Base-by-base conservation (phyloP, 2,113 vertebrate species). In the Sigmodon hispidus region DNA sequence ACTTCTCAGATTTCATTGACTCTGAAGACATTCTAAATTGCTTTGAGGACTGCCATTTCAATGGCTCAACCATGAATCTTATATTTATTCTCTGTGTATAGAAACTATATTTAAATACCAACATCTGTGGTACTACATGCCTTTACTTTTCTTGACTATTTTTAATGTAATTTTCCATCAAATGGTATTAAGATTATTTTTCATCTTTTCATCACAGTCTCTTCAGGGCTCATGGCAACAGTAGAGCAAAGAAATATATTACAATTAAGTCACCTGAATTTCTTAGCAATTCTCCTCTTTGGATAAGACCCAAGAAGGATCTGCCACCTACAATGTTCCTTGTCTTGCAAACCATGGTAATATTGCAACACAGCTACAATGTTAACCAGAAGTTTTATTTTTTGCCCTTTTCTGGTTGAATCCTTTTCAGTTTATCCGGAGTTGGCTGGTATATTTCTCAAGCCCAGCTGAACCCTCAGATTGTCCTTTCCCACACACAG, bases 371-470 rank as follows among this genome's bases (percentile, higher is more conserved):
- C 22, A 52, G 59, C 55, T 69, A 55, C 52, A 10, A n/a, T 67
- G 29, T 87, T 90, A 72, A 22, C 52, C 86, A 86, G n/a, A 75
- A 57, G 26, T 15, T 50, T 45, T 93, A 21, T 19, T 63, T 36
- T 96, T 93, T 72, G 91, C 91, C 72, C 83, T 89, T 85, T 77
- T 86, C 67, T n/a, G 65, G 1, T 0, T 93, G 40, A 93, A 77
- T 96, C 87, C 90, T 93, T 76, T 93, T 94, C 79, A 70, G 57
- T 55, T 77, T 72, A 36, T 93, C 85, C 91, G 83, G 31, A 95
- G 55, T 26, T 55, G 43, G 55, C 63, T 77, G 61, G n/a, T n/a
- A 24, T 79, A 72, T 3, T 61, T 90, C 50, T 91, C 43, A 72
- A 84, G 88, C 24, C 12, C 34, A 88, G 52, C 76, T 40, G 21